Evolutionary conservation across 2,113 vertebrate species (phyloP).

Genomic region (Pterocles burchelli): DNA sequence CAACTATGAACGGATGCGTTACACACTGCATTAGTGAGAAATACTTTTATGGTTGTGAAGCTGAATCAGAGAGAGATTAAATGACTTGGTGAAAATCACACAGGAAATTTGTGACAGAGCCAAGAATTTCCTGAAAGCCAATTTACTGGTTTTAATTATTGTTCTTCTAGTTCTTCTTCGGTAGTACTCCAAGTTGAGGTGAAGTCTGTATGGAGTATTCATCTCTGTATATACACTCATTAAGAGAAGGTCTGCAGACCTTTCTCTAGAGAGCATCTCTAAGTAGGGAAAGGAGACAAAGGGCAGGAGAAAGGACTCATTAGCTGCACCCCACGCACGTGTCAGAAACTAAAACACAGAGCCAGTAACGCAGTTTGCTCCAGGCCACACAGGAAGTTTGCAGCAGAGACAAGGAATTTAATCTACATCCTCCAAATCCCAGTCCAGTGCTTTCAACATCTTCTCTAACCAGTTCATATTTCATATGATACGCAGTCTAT

Average conservation of each 20-base stretch:
- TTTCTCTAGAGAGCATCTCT: neutral
- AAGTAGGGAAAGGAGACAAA: conserved; percentile 5
- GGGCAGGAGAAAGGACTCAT: conserved; percentile 8
- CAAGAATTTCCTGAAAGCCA: conserved; percentile 47
- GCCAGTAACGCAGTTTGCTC: neutral
- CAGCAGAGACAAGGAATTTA: conserved; percentile 22
- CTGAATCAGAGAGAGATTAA: conserved; percentile 22
- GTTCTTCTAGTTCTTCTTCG: neutral
- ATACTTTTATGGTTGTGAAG: neutral
- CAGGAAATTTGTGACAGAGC: conserved; percentile 25
- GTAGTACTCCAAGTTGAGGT: neutral
- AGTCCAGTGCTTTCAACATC: neutral
- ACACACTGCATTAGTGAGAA: neutral
- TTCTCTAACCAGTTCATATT: conserved; percentile 22
- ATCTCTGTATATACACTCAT: neutral
- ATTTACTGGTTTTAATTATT: conserved; percentile 20
- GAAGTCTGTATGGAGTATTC: neutral
- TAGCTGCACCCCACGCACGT: neutral
- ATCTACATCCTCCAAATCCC: neutral
- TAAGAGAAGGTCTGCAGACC: neutral
- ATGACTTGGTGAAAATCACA: conserved; percentile 12
- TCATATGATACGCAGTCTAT: neutral
- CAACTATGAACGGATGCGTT: neutral
- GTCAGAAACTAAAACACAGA: conserved; percentile 37
- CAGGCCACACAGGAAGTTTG: conserved; percentile 59